Conservation (phyloP, 2,113 vertebrate species). For the Cynocephalus volans region DNA sequence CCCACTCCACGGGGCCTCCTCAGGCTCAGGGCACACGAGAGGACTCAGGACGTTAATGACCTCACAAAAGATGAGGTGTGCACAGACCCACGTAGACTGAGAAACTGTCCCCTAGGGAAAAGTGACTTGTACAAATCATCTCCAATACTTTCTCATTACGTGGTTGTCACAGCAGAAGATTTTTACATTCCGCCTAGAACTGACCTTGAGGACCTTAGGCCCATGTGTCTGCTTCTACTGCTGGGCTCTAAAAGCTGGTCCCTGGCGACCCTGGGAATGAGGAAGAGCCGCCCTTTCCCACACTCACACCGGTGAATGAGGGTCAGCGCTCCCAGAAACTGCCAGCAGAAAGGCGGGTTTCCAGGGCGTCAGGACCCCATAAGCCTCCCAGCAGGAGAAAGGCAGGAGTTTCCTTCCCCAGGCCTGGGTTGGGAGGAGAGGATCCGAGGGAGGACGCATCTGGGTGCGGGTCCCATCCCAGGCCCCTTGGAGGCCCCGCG, state of each 20-base stretch:
- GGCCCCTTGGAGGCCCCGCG: background rate
- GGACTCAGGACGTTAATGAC: fast-evolving
- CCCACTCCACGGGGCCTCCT: background rate
- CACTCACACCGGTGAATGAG: background rate
- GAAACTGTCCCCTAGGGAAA: fast-evolving
- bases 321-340: background rate
- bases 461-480: background rate
- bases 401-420: background rate
- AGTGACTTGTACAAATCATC: fast-evolving
- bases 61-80: fast-evolving
- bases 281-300: too few relatives aligned
- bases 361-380: fast-evolving
- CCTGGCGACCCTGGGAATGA: fast-evolving
- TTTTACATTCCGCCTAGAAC: fast-evolving
- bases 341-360: too few relatives aligned
- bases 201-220: fast-evolving
- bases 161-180: fast-evolving
- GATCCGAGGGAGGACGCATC: background rate
- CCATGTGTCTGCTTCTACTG: fast-evolving
- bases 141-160: fast-evolving
- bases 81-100: background rate
- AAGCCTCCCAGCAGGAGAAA: background rate
- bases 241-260: background rate
- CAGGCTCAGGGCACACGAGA: background rate
- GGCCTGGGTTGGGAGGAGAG: background rate